Evolutionary conservation across 2,113 vertebrate genomes (phyloP), one percentile per base, ranked within the genome.

Genomic region (Pseudopipra pipra): DNA sequence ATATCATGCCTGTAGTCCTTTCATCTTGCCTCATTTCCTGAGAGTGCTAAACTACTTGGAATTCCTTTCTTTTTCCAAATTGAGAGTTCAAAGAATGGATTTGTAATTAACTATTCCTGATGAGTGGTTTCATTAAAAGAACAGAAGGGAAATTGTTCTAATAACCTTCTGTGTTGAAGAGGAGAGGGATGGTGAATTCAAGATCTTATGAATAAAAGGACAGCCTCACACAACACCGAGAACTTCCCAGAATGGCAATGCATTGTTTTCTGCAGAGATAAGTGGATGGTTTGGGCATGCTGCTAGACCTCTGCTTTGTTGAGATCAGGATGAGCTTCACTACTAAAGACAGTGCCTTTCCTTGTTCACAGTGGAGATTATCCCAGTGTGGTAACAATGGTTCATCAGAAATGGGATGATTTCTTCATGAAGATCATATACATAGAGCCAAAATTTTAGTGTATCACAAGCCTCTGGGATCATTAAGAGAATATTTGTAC

Each of bases 41-140:
- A 81, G 85, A 90, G 65, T 68, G 68, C 47, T 84, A 71, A 96
- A 96, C 82, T 88, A 33, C 85, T 92, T 81, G 90, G 92, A 94
- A 94, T 96, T 94, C 90, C 73, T 95, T 92, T 94, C 44, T 87
- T 96, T 95, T 77, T 61, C 92, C 93, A 91, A 80, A 91, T 61
- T 72, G 39, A 85, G 90, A 84, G 93, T 95, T 96, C 79, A 96
- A 96, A 96, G 91, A 89, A 88, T 71, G 82, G 63, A 77, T 90
- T 95, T 95, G 93, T 96, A 88, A 92, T 92, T 92, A 97, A 88
- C 85, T 92, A 88, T 88, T 96, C 90, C 85, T 56, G 82, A 89
- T 85, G 82, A 97, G 82, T 67, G 71, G 51, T 94, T 96, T 94
- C 87, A 61, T 94, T 96, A 91, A 84, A 61, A 21, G 85, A 96